Base-by-base conservation (phyloP, 2,797 vertebrate species). In the Botia almorhae region DNA sequence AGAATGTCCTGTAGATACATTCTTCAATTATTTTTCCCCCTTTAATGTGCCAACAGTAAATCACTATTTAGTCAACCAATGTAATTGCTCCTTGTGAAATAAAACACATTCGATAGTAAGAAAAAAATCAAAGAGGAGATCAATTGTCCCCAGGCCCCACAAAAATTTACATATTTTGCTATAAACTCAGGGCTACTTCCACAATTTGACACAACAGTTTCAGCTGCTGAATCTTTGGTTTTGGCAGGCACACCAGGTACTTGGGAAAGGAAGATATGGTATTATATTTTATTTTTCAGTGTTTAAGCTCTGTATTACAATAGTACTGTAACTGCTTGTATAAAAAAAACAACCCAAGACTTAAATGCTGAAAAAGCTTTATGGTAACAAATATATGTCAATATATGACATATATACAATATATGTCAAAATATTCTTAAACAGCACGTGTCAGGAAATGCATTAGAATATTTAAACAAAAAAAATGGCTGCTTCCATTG, bases 1-100 rank as follows among this genome's bases (percentile, higher is more conserved):
- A 87, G 89, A 89, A 93, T 93, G 91, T 94, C 93, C 93, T 92
- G 92, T 93, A 94, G 93, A 93, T 93, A 94, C 92, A 88, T 94
- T 94, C 90, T 93, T 90, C 93, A 93, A 93, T 94, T 94, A 94
- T 92, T 90, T 92, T 89, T 90, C 85, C 82, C 86, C 88, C 92
- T 94, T 94, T 94, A 94, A 93, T 93, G 92, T 93, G 85, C 89
- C 86, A 78, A 88, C 89, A 90, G 92, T 92, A 92, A 91, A 92
- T 91, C 89, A 90, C 87, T 92, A 92, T 93, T 94, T 94, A 94
- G 93, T 92, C 91, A 91, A 92, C 89, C 86, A 83, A 86, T 93
- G 92, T 92, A 93, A 93, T 93, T 94, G 89, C 91, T 89, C 87
- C 87, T 78, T 56, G 82, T 84, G 85, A 92, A 93, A 93, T 91